Evolutionary conservation across 2,888 invertebrate species (phyloP).

Genomic region (Nectonema munidae): DNA sequence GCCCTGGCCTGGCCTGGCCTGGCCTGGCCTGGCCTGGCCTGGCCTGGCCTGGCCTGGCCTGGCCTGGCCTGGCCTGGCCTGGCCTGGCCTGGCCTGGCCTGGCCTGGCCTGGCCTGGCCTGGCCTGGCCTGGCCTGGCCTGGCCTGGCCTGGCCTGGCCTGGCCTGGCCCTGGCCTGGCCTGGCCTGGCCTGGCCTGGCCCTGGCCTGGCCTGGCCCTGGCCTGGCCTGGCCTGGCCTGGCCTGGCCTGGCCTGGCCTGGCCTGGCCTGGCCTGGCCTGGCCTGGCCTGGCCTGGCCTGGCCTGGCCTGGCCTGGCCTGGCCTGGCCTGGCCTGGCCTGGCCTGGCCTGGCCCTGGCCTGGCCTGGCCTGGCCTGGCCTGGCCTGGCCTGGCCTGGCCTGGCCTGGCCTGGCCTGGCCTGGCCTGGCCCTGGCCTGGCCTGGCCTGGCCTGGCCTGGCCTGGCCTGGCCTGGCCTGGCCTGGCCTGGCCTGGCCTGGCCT

Average conservation of each 20-base stretch:
- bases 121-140: slow-evolving; percentile 16
- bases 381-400: slow-evolving; percentile 16
- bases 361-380: slow-evolving; percentile 13
- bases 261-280: slow-evolving; percentile 13
- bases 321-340: slow-evolving; percentile 12
- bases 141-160: slow-evolving; percentile 13
- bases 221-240: slow-evolving; percentile 13
- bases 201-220: slow-evolving; percentile 8
- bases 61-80: slow-evolving; percentile 13
- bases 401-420: slow-evolving; percentile 12
- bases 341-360: slow-evolving; percentile 14
- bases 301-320: slow-evolving; percentile 13
- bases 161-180: slow-evolving; percentile 11
- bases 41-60: slow-evolving; percentile 15
- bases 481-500: slow-evolving; percentile 13
- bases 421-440: slow-evolving; percentile 11
- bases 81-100: slow-evolving; percentile 13
- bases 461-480: slow-evolving; percentile 14
- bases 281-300: slow-evolving; percentile 12
- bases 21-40: slow-evolving; percentile 14
- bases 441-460: slow-evolving; percentile 13
- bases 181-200: slow-evolving; percentile 13
- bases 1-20: slow-evolving; percentile 12
- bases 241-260: slow-evolving; percentile 16
- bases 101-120: slow-evolving; percentile 12